These are phyloP conservation scores for Gila robusta DNA, from an alignment of 2,797 vertebrate genomes.

Conservation along the genomic window DNA sequence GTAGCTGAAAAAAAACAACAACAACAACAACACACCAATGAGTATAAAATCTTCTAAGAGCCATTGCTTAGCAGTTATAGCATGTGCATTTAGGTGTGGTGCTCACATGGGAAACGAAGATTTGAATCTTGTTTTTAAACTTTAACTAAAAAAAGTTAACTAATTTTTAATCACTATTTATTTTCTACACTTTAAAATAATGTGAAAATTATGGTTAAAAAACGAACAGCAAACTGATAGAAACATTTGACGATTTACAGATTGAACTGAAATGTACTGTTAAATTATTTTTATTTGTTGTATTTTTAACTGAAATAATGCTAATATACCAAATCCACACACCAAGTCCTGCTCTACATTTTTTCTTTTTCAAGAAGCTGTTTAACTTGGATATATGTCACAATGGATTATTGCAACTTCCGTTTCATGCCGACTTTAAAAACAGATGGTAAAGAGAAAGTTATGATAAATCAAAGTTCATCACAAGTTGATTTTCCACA, in stretches of 20 bases:
- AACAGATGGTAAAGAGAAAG: background rate
- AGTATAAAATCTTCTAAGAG: background rate
- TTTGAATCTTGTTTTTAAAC: background rate
- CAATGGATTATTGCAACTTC: background rate
- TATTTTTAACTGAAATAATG: background rate
- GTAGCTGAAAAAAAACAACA: constrained; percentile 74
- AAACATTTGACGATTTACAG: background rate
- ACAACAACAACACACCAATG: background rate
- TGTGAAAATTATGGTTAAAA: background rate
- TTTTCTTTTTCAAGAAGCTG: background rate
- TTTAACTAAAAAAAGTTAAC: background rate
- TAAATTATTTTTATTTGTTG: background rate
- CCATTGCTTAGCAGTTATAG: background rate
- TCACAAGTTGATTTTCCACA: background rate
- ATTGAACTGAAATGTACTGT: background rate
- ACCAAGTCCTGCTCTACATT: background rate
- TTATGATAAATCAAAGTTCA: background rate
- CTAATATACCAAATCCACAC: background rate
- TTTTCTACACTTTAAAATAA: background rate
- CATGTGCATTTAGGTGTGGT: background rate
- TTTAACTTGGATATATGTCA: background rate
- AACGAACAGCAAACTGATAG: background rate
- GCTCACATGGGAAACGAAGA: background rate
- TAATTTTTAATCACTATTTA: background rate
- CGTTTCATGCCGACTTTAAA: background rate